phyloP scores from a whole-genome alignment of 2,113 vertebrate species.

The Ramphastos sulfuratus region DNA sequence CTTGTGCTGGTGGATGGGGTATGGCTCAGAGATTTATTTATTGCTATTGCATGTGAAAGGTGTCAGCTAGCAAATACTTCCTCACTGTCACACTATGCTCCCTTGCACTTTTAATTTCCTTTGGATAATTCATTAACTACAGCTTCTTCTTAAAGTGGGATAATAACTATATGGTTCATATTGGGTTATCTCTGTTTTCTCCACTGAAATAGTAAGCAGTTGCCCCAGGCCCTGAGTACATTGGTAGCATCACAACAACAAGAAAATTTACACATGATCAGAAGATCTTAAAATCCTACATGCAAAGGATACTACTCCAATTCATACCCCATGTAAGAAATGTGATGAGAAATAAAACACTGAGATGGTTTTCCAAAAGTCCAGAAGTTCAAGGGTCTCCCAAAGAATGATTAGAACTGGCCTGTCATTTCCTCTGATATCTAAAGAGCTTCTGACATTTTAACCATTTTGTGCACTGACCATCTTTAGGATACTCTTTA shows the following conservation, averaged over 20 bases:
- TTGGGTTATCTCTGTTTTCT: background rate
- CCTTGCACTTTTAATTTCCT: background rate
- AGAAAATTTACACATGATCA: background rate
- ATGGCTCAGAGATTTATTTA: background rate
- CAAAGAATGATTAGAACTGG: background rate
- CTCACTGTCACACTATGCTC: background rate
- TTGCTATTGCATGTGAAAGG: background rate
- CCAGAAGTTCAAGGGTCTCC: background rate
- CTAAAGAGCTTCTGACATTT: background rate
- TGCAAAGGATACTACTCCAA: background rate
- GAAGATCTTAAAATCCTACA: background rate
- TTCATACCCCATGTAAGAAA: background rate
- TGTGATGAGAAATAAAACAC: background rate
- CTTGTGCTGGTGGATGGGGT: background rate
- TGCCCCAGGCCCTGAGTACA: rapidly evolving
- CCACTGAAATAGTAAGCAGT: background rate
- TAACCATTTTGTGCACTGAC: background rate
- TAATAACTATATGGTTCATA: rapidly evolving
- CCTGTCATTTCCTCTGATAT: background rate
- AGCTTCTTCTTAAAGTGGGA: background rate
- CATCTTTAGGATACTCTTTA: background rate
- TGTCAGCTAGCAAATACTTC: background rate
- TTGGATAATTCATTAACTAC: background rate
- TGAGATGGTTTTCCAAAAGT: background rate
- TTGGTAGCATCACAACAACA: background rate